phyloP scores from a whole-genome alignment of 92 coral and sea anemone species.

The Parazoanthus swiftii region DNA sequence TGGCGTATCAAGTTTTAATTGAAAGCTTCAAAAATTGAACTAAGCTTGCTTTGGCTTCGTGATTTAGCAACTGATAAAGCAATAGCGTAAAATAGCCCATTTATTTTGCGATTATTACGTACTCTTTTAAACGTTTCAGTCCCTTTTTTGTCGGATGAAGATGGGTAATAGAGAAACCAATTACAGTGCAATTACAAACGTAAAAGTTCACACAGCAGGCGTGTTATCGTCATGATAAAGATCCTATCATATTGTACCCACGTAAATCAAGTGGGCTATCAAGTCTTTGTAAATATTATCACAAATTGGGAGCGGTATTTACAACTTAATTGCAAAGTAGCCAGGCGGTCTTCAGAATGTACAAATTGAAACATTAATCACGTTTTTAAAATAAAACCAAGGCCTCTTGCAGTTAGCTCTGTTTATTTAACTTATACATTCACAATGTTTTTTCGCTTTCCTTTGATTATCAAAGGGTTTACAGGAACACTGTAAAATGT shows the following conservation, averaged over 20 bases:
- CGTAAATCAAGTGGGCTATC: background rate
- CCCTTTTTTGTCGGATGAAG: background rate
- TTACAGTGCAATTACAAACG: background rate
- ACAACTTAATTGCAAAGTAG: background rate
- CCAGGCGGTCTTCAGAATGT: background rate
- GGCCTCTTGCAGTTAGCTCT: background rate
- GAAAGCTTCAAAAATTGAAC: background rate
- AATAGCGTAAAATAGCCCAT: background rate
- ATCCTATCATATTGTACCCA: background rate
- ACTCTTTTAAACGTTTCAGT: background rate
- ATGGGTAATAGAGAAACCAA: background rate
- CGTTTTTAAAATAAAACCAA: background rate
- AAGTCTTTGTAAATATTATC: background rate
- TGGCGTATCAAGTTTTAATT: background rate
- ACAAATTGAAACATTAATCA: conserved; percentile 4
- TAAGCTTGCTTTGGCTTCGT: background rate
- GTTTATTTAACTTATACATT: background rate
- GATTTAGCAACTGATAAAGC: background rate
- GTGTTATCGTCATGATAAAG: background rate
- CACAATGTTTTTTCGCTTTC: background rate
- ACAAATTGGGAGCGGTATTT: background rate
- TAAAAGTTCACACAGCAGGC: background rate
- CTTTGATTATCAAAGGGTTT: background rate
- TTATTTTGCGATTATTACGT: background rate
- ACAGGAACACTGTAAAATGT: background rate